Conservation (phyloP, 2,113 vertebrate species). For the Melanerpes aurifrons region DNA sequence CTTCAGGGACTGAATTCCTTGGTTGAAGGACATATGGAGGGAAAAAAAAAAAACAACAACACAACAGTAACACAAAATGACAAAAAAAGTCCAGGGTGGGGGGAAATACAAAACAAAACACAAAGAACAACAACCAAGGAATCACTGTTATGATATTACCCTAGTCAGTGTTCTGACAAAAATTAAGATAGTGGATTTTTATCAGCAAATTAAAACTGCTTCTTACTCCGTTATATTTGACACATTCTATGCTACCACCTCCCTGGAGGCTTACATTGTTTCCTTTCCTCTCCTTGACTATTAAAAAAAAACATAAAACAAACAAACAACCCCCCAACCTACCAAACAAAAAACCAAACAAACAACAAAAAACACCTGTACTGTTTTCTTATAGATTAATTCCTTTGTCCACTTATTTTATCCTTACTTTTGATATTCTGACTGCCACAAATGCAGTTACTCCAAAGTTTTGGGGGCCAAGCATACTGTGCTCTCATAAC, state of each 20-base stretch:
- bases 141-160: neutral
- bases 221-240: neutral
- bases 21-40: neutral
- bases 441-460: neutral
- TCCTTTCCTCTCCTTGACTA: neutral
- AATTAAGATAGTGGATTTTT: neutral
- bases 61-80: too few species aligned
- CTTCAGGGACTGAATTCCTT: neutral
- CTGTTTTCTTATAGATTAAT: neutral
- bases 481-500: fast-evolving
- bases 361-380: neutral
- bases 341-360: too few species aligned
- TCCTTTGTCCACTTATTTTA: neutral
- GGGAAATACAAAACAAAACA: too few species aligned
- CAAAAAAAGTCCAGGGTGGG: too few species aligned
- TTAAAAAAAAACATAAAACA: neutral
- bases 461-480: neutral
- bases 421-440: neutral
- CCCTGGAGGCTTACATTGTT: neutral
- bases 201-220: neutral
- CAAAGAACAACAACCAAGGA: neutral
- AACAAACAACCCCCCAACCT: neutral
- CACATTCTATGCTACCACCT: neutral
- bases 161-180: neutral
- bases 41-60: neutral